Conservation (phyloP, 2,888 invertebrate genomes). For the Sinotaia quadrata region DNA sequence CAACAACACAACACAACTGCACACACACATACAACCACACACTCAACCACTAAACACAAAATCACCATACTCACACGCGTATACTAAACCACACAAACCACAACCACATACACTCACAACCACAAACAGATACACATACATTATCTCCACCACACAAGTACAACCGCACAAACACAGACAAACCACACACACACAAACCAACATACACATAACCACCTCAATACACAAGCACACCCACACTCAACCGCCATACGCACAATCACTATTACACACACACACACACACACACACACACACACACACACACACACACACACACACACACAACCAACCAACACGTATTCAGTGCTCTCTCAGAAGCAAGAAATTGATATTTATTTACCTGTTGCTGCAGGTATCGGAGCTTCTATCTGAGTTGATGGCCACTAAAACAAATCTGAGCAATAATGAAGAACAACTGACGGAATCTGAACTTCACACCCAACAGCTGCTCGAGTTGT, state of each 20-base stretch:
- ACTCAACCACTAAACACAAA: neutral
- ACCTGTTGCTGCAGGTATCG: conserved; percentile 39
- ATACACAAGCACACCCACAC: neutral
- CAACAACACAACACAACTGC: neutral
- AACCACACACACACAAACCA: neutral
- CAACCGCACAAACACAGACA: neutral
- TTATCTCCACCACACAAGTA: neutral
- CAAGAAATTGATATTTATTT: neutral
- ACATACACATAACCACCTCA: neutral
- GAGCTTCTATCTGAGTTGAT: conserved; percentile 38
- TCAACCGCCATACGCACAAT: neutral
- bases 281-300: conserved; percentile 8
- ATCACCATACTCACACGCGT: neutral
- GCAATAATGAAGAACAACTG: conserved; percentile 29
- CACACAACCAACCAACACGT: no score
- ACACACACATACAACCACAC: neutral
- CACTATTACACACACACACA: neutral
- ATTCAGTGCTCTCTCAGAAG: neutral
- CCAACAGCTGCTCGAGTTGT: conserved; percentile 34
- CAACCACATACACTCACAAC: neutral
- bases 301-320: neutral
- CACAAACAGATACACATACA: neutral
- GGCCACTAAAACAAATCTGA: conserved; percentile 36
- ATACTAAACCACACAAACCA: neutral
- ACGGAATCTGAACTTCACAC: conserved; percentile 24